Conservation (phyloP, 2,888 invertebrate genomes). For the Apotomis capreana region DNA sequence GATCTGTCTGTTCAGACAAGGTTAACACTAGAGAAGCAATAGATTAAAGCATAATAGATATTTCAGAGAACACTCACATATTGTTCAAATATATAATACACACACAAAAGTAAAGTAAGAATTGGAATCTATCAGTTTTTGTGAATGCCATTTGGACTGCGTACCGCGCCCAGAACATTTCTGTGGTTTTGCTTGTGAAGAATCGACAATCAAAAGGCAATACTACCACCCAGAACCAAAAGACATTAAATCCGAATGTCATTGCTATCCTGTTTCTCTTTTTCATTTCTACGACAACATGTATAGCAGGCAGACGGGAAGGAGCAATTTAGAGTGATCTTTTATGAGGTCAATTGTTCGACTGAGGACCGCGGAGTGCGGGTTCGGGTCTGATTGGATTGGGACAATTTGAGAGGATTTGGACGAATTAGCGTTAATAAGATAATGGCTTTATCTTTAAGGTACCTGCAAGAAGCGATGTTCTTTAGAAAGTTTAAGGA, state of each 20-base stretch:
- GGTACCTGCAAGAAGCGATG: background rate
- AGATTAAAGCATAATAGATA: too few relatives aligned
- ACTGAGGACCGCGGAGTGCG: constrained; percentile 10
- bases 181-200: background rate
- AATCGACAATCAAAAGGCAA: constrained; percentile 38
- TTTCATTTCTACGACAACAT: background rate
- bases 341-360: constrained; percentile 43
- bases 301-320: constrained; percentile 37
- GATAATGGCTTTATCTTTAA: background rate
- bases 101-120: background rate
- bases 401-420: constrained; percentile 32
- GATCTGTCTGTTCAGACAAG: too few relatives aligned
- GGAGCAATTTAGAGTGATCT: constrained; percentile 40
- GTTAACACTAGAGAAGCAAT: too few relatives aligned
- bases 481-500: background rate
- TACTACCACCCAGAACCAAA: constrained; percentile 2
- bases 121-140: background rate
- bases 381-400: constrained; percentile 35
- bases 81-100: background rate
- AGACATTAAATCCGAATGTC: background rate
- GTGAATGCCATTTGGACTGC: constrained; percentile 1
- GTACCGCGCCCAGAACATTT: background rate
- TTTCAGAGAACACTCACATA: too few relatives aligned
- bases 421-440: constrained; percentile 15
- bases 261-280: background rate